phyloP scores from a whole-genome alignment of 2,888 invertebrate species.

The Thelaira solivaga region DNA sequence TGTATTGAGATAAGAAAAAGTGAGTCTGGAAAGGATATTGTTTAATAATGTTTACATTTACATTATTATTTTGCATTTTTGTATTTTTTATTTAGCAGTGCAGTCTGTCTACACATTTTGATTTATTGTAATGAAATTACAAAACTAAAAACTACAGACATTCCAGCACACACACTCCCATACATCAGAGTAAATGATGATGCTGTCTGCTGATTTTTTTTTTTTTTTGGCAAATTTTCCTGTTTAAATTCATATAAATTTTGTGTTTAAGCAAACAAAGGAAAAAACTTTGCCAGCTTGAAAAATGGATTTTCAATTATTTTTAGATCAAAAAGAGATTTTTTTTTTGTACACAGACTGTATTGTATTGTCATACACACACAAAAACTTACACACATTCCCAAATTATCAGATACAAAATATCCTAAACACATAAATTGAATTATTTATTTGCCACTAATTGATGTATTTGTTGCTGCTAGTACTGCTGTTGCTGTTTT shows the following conservation, averaged over 20 bases:
- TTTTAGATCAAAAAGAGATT: constrained; percentile 15
- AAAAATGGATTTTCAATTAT: constrained; percentile 49
- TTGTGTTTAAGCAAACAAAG: constrained; percentile 16
- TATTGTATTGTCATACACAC: not conserved
- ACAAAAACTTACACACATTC: not conserved
- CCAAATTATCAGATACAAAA: constrained; percentile 2
- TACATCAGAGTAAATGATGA: too few relatives aligned
- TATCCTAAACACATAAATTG: constrained; percentile 55
- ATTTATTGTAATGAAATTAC: constrained; percentile 53
- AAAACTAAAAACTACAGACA: not conserved
- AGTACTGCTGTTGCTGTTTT: not conserved
- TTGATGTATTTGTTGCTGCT: constrained; percentile 39
- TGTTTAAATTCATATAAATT: constrained; percentile 12
- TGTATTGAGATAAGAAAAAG: not conserved
- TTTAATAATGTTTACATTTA: constrained; percentile 58
- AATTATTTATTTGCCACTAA: constrained; percentile 56
- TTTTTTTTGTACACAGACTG: not conserved
- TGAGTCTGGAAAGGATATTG: constrained; percentile 60
- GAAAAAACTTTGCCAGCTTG: constrained; percentile 27
- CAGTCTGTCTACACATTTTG: constrained; percentile 52
- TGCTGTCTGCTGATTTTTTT: not conserved
- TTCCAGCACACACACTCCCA: too few relatives aligned
- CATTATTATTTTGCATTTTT: constrained; percentile 36
- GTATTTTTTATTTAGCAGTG: constrained; percentile 32
- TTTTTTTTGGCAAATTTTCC: constrained; percentile 29